Evolutionary conservation across 2,797 vertebrate genomes (phyloP), one percentile per base, ranked within the genome.

Genomic region (Parauchenoglanis punctatus): DNA sequence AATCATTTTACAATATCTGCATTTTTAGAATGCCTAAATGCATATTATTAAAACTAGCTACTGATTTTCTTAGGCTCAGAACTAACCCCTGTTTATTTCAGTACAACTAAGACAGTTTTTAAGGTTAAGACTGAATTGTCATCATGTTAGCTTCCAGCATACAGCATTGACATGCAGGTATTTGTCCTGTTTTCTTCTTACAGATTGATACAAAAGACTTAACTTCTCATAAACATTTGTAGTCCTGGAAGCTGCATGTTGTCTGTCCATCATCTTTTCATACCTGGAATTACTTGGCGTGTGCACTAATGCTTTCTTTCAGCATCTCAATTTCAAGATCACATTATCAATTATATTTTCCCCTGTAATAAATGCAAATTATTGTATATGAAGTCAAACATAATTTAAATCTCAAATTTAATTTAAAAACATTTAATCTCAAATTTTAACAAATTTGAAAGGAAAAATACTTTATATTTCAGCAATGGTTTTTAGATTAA

Each of bases 261-360:
- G 83, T 89, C 90, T 86, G 61, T 86, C n/a, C 46, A 68, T 31
- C 83, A 82, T 85, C 52, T 77, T n/a, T 88, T 89, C 90, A 92
- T 92, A 92, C 94, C 93, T 95, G 93, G 94, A 94, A 94, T 94
- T 92, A 95, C 95, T 96, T 95, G 94, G 93, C 93, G 90, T 93
- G 89, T 91, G 63, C 72, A 77, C 54, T 77, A 82, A 70, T 44
- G 85, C 81, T 87, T 87, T 46, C 90, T 94, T 89, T 91, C 17
- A 88, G 88, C 84, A 72, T 88, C 87, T 87, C 28, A 83, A 23
- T 40, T 58, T 61, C 31, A 25, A 5, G 0, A 11, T 63, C 59
- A 81, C 20, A n/a, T 35, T 20, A 20, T 56, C 8, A 80, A 0
- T 54, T n/a, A 15, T 35, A 78, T 78, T 80, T 58, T 58, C 54